Percentiles rank a stretch among this genome's conserved stretches.
These are phyloP conservation scores for Cotesia glomerata DNA, from an alignment of 1,140 invertebrate species.

Conservation along the genomic window DNA sequence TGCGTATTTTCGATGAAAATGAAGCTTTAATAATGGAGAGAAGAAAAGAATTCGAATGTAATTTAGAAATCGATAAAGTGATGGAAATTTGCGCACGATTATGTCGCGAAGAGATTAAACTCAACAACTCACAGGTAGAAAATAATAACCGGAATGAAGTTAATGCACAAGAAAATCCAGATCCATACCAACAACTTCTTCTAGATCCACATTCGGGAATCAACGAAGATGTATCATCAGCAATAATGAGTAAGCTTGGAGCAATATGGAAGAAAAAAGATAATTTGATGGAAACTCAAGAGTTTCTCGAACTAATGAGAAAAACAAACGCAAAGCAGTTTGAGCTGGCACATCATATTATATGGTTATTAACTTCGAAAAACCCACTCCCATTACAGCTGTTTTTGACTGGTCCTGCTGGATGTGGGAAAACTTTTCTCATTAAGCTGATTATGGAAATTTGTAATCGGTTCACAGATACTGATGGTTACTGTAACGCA, in stretches of 20 bases:
- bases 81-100: constrained; percentile 18
- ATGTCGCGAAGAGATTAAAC: constrained; percentile 14
- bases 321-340: constrained; percentile 45
- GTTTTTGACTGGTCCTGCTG: too few species aligned
- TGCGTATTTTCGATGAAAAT: constrained; percentile 35
- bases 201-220: constrained; percentile 19
- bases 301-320: constrained; percentile 25
- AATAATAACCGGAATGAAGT: background rate
- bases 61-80: constrained; percentile 11
- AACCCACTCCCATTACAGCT: constrained; percentile 41
- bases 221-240: constrained; percentile 16
- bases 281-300: constrained; percentile 17
- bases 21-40: background rate
- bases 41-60: constrained; percentile 9
- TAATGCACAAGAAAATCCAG: background rate
- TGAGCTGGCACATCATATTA: constrained; percentile 25
- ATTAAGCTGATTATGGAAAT: too few species aligned
- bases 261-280: constrained; percentile 26
- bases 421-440: too few species aligned
- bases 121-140: background rate
- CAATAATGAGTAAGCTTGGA: constrained; percentile 14
- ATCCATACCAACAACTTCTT: constrained; percentile 17
- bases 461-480: too few species aligned
- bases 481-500: too few species aligned
- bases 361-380: background rate